phyloP scores from a whole-genome alignment of 2,888 invertebrate species.

The Sinopyrophorus schimmeli region DNA sequence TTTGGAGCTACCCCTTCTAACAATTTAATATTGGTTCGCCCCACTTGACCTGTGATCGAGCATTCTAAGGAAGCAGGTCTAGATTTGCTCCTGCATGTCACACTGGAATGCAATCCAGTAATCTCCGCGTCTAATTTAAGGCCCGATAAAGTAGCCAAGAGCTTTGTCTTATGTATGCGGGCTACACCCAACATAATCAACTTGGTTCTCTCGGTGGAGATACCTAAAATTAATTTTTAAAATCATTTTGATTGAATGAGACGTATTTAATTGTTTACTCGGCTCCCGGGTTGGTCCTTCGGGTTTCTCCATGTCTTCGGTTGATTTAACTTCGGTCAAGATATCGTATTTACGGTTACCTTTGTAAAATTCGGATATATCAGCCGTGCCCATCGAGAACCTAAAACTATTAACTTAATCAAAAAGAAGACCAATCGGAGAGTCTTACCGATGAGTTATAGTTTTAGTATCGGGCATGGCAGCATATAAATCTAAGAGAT shows the following conservation, averaged over 20 bases:
- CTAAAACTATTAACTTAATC: conserved; percentile 50
- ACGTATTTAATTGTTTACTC: no score
- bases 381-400: conserved; percentile 69
- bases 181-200: conserved; percentile 86
- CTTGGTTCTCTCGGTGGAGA: conserved; percentile 68
- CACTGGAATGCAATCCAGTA: conserved; percentile 85
- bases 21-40: conserved; percentile 88
- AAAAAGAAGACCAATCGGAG: no score
- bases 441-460: conserved; percentile 71
- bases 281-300: conserved; percentile 41
- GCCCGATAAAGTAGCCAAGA: conserved; percentile 89
- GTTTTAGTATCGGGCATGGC: conserved; percentile 95
- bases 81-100: conserved; percentile 87
- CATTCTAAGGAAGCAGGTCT: conserved; percentile 72
- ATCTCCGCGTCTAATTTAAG: conserved; percentile 94
- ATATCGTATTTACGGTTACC: conserved; percentile 62
- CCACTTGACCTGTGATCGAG: conserved; percentile 86
- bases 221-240: conserved; percentile 55
- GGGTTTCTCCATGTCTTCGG: conserved; percentile 62
- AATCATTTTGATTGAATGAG: no score
- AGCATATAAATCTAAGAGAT: conserved; percentile 88
- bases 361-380: conserved; percentile 72
- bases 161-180: conserved; percentile 81
- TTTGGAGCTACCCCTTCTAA: conserved; percentile 88
- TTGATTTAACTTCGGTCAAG: conserved; percentile 60